These are phyloP conservation scores for Aptenodytes forsteri DNA, from an alignment of 2,113 vertebrate genomes.

Conservation along the genomic window DNA sequence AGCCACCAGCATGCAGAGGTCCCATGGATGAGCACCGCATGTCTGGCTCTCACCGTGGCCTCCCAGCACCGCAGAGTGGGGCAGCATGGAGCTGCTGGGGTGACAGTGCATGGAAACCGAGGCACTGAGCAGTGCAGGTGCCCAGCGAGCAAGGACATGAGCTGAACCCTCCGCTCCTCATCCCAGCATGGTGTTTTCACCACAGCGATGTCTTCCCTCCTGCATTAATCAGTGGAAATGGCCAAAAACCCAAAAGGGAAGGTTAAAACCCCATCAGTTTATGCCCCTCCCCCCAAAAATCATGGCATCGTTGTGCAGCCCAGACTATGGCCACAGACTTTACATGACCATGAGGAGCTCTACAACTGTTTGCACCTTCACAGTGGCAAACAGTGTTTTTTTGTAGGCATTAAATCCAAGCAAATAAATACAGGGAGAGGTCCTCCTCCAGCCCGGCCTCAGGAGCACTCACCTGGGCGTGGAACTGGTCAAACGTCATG, in stretches of 20 bases:
- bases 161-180: background rate
- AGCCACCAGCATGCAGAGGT: background rate
- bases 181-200: background rate
- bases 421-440: accelerated
- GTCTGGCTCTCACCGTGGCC: background rate
- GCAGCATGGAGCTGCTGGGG: background rate
- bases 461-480: slow-evolving; percentile 79
- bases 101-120: background rate
- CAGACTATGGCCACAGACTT: background rate
- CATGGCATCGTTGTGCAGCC: background rate
- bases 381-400: accelerated
- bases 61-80: accelerated
- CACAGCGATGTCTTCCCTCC: background rate
- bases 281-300: background rate
- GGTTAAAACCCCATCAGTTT: background rate
- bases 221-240: background rate
- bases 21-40: accelerated
- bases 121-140: background rate
- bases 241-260: background rate
- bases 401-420: background rate
- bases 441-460: background rate
- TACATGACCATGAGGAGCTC: background rate
- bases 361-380: background rate
- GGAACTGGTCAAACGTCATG: slow-evolving; percentile 94
- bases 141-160: background rate